Evolutionary conservation across 2,797 vertebrate species (phyloP), one percentile per base, ranked within the genome.

Genomic region (Falco novaeseelandiae): DNA sequence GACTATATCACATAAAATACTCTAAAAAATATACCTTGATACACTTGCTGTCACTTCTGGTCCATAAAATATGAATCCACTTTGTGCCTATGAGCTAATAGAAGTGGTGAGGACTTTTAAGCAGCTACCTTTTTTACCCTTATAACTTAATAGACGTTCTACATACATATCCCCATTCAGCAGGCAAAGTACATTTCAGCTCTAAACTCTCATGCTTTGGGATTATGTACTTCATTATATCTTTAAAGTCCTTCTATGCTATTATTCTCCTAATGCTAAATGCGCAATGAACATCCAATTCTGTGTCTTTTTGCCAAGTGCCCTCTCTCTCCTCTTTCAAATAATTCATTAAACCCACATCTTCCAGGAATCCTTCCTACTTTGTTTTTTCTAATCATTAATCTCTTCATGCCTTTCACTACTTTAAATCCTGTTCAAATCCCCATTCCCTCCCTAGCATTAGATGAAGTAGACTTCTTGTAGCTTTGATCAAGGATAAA

Each of bases 311-410:
- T 79, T 77, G 83, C 93, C 83, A 95, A 94, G 77, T 34, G 32
- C 44, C 48, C 55, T 80, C 70, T 87, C 70, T 58, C 81, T 90
- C 38, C 26, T 93, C 78, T 85, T 96, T 84, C 89, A 83, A 77
- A 95, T 71, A 70, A 93, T 84, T 92, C 38, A 73, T 91, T 87
- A 92, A 92, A 59, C 10, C 27, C 67, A 61, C 72, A 70, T 81
- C 67, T 96, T 96, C 96, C 94, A 95, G 95, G 91, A 94, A 93
- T 78, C 54, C 67, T 83, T 88, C 38, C 72, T 71, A 29, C 61
- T 83, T 94, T 85, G 23, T 61, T 93, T 93, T 90, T 80, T 42
- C 73, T 85, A 23, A 72, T 52, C 67, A 89, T 95, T 85, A 89
- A 87, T 95, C 69, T 93, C 54, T 51, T 44, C 40, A 49, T 70